phyloP scores from a whole-genome alignment of 2,888 invertebrate species.

The Caenorhabditis doughertyi region DNA sequence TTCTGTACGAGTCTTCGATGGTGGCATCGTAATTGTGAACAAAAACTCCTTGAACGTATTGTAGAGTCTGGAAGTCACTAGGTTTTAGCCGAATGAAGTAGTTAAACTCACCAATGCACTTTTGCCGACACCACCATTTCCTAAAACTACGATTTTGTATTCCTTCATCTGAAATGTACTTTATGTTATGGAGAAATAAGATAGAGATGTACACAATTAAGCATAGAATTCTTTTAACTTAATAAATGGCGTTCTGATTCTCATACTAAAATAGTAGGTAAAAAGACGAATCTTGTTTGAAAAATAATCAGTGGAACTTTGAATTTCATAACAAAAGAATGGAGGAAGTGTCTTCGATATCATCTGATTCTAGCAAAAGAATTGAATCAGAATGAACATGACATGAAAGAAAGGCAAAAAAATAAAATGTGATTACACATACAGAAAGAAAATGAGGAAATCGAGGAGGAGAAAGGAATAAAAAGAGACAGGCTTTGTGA shows the following conservation, averaged over 20 bases:
- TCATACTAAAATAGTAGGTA: too few relatives aligned
- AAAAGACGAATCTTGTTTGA: background rate
- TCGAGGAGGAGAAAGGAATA: constrained; percentile 14
- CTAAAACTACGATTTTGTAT: constrained; percentile 99
- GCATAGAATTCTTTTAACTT: background rate
- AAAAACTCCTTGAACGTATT: constrained; percentile 98
- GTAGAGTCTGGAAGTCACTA: constrained; percentile 88
- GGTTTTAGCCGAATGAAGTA: background rate
- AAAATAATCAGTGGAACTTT: constrained; percentile 2
- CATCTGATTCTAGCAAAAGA: constrained; percentile 31
- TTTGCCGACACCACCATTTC: constrained; percentile 99
- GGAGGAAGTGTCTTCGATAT: constrained; percentile 22
- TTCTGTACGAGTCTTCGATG: constrained; percentile 99
- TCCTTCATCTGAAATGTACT: constrained; percentile 90
- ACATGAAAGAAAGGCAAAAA: constrained; percentile 24
- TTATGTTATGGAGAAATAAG: too few relatives aligned
- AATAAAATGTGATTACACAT: constrained; percentile 42
- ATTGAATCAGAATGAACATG: constrained; percentile 20
- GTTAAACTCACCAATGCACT: constrained; percentile 90
- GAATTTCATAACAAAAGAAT: constrained; percentile 20
- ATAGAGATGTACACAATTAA: too few relatives aligned
- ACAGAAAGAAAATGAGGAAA: constrained; percentile 37
- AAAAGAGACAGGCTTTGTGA: constrained; percentile 34
- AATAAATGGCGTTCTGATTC: too few relatives aligned
- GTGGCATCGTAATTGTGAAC: constrained; percentile 99